These are phyloP conservation scores for Poecilia latipinna DNA, from an alignment of 2,113 vertebrate species.

Conservation along the genomic window DNA sequence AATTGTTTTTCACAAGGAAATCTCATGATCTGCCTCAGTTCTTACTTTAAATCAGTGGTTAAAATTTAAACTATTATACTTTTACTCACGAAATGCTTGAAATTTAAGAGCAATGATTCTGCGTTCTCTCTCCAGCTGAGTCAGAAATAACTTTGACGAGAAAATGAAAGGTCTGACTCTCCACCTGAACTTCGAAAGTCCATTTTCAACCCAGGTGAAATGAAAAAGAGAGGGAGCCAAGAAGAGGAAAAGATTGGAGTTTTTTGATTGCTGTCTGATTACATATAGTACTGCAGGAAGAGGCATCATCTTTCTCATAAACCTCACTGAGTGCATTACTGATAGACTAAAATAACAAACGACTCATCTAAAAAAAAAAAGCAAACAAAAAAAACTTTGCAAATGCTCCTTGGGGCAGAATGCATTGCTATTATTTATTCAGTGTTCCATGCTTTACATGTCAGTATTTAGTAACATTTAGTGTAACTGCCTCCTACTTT, in stretches of 20 bases:
- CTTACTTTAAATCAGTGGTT: neutral
- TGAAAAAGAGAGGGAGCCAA: neutral
- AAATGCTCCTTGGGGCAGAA: neutral
- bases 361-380: no score
- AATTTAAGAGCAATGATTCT: neutral
- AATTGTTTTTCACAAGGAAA: neutral
- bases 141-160: neutral
- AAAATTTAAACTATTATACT: neutral
- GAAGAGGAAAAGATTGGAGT: constrained; percentile 29
- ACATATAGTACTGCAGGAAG: constrained; percentile 45
- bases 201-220: constrained; percentile 40
- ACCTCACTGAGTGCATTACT: constrained; percentile 18
- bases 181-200: constrained; percentile 23
- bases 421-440: constrained; percentile 22
- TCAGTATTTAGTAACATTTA: constrained; percentile 1
- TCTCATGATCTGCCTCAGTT: neutral
- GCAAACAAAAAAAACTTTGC: neutral
- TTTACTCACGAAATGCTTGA: no score
- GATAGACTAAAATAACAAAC: constrained; percentile 20
- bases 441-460: constrained; percentile 2
- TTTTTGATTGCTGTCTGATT: constrained; percentile 71
- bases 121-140: constrained; percentile 10
- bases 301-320: constrained; percentile 5
- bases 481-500: neutral
- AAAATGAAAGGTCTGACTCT: constrained; percentile 35